phyloP scores from a whole-genome alignment of 1,140 invertebrate genomes.

The Phymastichus coffea region DNA sequence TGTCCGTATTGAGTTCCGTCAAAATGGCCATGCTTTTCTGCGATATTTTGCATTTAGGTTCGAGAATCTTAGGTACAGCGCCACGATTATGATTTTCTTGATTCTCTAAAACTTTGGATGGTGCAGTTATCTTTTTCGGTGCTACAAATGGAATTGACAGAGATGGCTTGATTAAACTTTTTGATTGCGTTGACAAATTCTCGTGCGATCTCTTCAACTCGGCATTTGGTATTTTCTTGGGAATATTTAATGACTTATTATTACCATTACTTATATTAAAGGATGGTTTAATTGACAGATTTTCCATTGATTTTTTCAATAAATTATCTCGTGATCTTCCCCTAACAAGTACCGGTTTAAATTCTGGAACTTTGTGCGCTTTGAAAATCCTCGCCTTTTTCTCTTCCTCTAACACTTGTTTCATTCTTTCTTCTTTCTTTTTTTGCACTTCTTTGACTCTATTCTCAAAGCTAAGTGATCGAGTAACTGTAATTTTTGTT shows the following conservation, averaged over 20 bases:
- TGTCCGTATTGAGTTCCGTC: constrained; percentile 47
- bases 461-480: constrained; percentile 61
- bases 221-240: background rate
- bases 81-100: constrained; percentile 28
- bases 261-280: background rate
- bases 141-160: constrained; percentile 4
- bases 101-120: constrained; percentile 1
- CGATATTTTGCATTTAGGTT: constrained; percentile 29
- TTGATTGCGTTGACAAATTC: background rate
- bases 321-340: constrained; percentile 32
- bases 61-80: constrained; percentile 10
- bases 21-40: constrained; percentile 31
- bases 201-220: constrained; percentile 9
- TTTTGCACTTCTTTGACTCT: constrained; percentile 51
- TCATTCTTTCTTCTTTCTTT: constrained; percentile 57
- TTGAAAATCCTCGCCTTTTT: constrained; percentile 53
- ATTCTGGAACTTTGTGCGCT: constrained; percentile 55
- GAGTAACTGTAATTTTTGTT: constrained; percentile 27
- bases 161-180: constrained; percentile 10
- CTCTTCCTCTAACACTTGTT: constrained; percentile 52
- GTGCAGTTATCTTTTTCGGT: background rate
- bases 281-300: background rate
- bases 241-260: background rate
- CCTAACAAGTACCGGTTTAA: constrained; percentile 42
- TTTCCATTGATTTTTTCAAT: constrained; percentile 16